phyloP scores from a whole-genome alignment of 2,797 vertebrate genomes.

The Mionectes olivaceus region DNA sequence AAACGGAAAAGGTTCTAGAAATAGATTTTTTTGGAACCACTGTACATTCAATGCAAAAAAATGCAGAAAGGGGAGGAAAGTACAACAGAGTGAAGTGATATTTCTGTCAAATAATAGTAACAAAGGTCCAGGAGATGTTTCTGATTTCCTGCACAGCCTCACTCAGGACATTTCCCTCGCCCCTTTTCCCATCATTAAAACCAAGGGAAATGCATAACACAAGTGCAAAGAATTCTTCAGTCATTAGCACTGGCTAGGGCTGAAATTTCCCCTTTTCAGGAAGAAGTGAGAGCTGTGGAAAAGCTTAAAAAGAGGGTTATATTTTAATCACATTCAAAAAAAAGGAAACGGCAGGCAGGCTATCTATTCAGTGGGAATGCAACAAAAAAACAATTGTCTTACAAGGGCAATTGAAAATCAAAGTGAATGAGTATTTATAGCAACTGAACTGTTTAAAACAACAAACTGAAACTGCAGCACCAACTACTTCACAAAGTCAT shows the following conservation, averaged over 20 bases:
- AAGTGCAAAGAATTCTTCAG: not conserved
- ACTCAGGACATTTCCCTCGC: not conserved
- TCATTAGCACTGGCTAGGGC: not conserved
- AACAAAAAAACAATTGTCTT: slow-evolving; percentile 69
- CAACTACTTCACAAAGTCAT: slow-evolving; percentile 74
- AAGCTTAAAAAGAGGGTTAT: not conserved
- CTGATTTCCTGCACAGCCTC: not conserved
- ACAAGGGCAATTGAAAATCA: slow-evolving; percentile 74
- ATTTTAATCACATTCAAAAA: not conserved
- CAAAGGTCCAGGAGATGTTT: not conserved
- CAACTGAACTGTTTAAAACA: slow-evolving; percentile 74
- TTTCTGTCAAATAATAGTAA: not conserved
- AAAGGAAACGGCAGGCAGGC: not conserved
- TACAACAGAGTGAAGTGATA: not conserved
- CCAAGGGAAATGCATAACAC: not conserved
- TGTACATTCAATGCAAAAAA: not conserved
- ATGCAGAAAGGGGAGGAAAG: not conserved
- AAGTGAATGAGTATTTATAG: slow-evolving; percentile 74
- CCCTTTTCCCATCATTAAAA: not conserved
- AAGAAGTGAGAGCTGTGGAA: slow-evolving; percentile 1
- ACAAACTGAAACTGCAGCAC: slow-evolving; percentile 71
- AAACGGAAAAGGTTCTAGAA: slow-evolving; percentile 1
- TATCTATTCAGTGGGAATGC: slow-evolving; percentile 52
- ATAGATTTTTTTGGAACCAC: not conserved
- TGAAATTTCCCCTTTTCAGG: slow-evolving; percentile 8